phyloP scores from a whole-genome alignment of 1,140 invertebrate genomes.

The Caenorhabditis briggsae region DNA sequence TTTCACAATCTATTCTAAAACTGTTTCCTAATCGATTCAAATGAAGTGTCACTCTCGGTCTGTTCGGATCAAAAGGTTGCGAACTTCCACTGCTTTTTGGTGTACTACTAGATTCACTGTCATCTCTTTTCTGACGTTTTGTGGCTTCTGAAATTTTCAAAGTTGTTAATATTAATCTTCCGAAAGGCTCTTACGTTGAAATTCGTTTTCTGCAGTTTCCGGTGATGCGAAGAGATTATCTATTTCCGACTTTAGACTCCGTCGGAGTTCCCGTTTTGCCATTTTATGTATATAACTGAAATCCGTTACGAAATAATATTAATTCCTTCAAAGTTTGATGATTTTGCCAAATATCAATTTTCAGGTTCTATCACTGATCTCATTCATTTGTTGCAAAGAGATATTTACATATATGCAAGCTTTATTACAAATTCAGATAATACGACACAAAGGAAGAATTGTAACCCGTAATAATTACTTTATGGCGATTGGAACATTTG shows the following conservation, averaged over 20 bases:
- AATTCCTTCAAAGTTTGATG: too few species aligned
- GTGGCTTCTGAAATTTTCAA: slow-evolving; percentile 16
- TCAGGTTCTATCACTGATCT: too few species aligned
- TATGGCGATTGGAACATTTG: slow-evolving; percentile 54
- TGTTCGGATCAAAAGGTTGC: background rate
- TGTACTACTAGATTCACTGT: too few species aligned
- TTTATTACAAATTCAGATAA: too few species aligned
- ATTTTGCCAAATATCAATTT: too few species aligned
- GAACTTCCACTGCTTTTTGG: background rate
- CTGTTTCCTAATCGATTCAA: slow-evolving; percentile 10
- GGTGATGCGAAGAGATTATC: slow-evolving; percentile 31
- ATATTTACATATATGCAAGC: too few species aligned
- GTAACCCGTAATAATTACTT: slow-evolving; percentile 6
- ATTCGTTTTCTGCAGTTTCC: background rate
- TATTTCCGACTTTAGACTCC: slow-evolving; percentile 9
- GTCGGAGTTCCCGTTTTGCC: slow-evolving; percentile 11
- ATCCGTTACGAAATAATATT: background rate
- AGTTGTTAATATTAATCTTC: background rate
- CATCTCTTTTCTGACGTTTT: background rate
- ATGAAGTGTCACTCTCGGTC: background rate
- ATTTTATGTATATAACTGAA: background rate
- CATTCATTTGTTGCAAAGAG: too few species aligned
- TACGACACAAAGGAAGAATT: background rate
- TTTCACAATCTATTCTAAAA: slow-evolving; percentile 11
- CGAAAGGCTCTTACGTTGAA: background rate